Base-by-base conservation (phyloP, 2,113 vertebrate genomes). In the Casuarius casuarius region DNA sequence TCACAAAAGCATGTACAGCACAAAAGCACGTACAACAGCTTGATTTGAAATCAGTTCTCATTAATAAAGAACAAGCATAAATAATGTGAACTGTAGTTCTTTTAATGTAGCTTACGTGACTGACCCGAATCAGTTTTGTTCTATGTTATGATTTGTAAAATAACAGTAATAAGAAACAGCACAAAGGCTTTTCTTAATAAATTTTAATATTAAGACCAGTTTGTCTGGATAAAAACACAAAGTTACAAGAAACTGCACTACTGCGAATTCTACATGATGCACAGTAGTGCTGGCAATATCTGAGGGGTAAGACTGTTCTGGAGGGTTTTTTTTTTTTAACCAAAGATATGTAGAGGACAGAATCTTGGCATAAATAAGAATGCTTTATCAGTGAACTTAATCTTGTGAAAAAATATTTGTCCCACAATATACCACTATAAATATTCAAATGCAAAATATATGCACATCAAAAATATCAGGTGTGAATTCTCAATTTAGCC, bases 201-300 rank as follows among this genome's bases (percentile, higher is more conserved):
- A 95, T 83, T 97, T 97, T 98, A 97, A 97, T 96, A 94, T 96
- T 96, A 97, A 97, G 95, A 97, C 63, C 76, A 65, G 79, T 95
- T 90, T 94, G 63, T 89, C 91, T 74, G 62, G 79, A 95, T 97
- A 97, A 96, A 96, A 97, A 96, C 68, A 81, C 74, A 40, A 95
- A 94, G 90, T 92, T 95, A 88, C 97, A 96, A 89, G 92, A 94
- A 85, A 93, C 35, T 42, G 91, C 52, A 87, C 89, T 95, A 79
- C 65, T 91, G 91, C 42, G 91, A 92, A 90, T 86, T 82, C 81
- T 71, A 84, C 81, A 73, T 51, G 82, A 95, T 78, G 91, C 81
- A 74, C 84, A 97, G 96, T 84, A 96, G 93, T 89, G 95, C 48
- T 84, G 0, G 28, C 67, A 90, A 87, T 89, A 88, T 93, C 73